These are phyloP conservation scores for Molossus alvarezi DNA, from an alignment of 2,797 vertebrate genomes.

Conservation along the genomic window DNA sequence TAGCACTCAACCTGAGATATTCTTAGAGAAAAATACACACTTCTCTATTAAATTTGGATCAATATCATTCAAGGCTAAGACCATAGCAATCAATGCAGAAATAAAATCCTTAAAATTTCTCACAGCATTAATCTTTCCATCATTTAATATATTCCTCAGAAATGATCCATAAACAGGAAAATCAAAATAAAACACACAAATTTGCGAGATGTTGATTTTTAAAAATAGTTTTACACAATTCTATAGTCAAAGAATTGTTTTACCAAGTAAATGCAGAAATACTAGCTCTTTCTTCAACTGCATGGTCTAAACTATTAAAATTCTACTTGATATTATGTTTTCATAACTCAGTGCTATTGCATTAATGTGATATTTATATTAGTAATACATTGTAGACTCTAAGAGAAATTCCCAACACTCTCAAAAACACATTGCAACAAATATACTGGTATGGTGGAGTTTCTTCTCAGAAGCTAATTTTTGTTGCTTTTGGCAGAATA, in stretches of 20 bases:
- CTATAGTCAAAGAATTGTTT: conserved; percentile 24
- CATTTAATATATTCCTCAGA: conserved; percentile 63
- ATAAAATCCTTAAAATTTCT: conserved; percentile 70
- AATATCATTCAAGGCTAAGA: conserved; percentile 69
- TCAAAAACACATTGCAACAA: conserved; percentile 73
- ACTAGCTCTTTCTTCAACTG: conserved; percentile 70
- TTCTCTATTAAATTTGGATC: conserved; percentile 74
- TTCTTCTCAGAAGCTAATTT: conserved; percentile 58
- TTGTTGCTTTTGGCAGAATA: conserved; percentile 66
- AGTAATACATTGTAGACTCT: conserved; percentile 12
- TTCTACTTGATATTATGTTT: conserved; percentile 20
- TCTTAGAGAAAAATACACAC: conserved; percentile 46
- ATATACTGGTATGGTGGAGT: not conserved
- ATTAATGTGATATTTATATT: conserved; percentile 66
- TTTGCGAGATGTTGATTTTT: conserved; percentile 24
- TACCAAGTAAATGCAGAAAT: conserved; percentile 55
- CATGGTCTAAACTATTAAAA: conserved; percentile 56
- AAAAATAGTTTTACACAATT: conserved; percentile 57
- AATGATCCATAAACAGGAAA: conserved; percentile 69
- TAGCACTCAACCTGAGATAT: conserved; percentile 24
- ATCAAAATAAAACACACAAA: conserved; percentile 74
- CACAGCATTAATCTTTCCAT: conserved; percentile 65
- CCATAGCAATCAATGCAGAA: conserved; percentile 66
- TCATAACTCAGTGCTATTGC: conserved; percentile 50
- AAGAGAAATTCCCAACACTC: conserved; percentile 58